A percentile compares a stretch with the other conserved stretches of the same genome.
Conservation (phyloP, 2,888 invertebrate genomes). For the Stegana nigrithorax region DNA sequence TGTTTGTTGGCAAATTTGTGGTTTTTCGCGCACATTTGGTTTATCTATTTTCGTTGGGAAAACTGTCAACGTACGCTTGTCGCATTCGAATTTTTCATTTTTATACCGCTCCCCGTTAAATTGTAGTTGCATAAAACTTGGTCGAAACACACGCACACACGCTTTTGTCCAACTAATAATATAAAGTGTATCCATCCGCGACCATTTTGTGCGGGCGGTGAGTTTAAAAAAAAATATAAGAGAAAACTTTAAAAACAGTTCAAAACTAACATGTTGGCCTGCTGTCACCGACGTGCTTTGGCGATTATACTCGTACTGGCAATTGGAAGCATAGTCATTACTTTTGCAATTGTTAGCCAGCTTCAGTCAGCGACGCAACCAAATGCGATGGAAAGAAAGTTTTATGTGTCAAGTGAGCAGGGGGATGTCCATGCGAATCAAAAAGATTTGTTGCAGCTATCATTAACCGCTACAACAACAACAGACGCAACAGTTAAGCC, state of each 20-base stretch:
- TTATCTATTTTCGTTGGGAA: not conserved
- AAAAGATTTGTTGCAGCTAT: too few species aligned
- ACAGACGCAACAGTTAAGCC: not conserved
- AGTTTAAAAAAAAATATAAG: not conserved
- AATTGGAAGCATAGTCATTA: slow-evolving; percentile 51
- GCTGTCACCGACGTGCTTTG: slow-evolving; percentile 34
- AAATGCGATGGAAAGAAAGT: slow-evolving; percentile 38
- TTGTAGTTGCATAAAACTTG: slow-evolving; percentile 8
- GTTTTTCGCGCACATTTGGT: not conserved
- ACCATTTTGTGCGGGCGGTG: slow-evolving; percentile 7
- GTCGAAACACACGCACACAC: not conserved
- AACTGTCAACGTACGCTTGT: not conserved
- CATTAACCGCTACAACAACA: slow-evolving; percentile 47
- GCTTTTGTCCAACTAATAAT: too few species aligned
- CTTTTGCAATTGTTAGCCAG: slow-evolving; percentile 52
- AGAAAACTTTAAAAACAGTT: not conserved
- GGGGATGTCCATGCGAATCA: slow-evolving; percentile 5
- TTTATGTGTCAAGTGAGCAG: slow-evolving; percentile 4
- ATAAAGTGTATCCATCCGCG: slow-evolving; percentile 6
- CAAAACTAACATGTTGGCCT: slow-evolving; percentile 39
- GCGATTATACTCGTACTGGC: slow-evolving; percentile 38
- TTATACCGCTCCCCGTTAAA: not conserved
- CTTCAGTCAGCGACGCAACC: slow-evolving; percentile 28
- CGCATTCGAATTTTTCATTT: not conserved
- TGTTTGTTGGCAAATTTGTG: slow-evolving; percentile 17